Evolutionary conservation across 2,888 invertebrate genomes (phyloP).

Genomic region (Diarsia mendica): DNA sequence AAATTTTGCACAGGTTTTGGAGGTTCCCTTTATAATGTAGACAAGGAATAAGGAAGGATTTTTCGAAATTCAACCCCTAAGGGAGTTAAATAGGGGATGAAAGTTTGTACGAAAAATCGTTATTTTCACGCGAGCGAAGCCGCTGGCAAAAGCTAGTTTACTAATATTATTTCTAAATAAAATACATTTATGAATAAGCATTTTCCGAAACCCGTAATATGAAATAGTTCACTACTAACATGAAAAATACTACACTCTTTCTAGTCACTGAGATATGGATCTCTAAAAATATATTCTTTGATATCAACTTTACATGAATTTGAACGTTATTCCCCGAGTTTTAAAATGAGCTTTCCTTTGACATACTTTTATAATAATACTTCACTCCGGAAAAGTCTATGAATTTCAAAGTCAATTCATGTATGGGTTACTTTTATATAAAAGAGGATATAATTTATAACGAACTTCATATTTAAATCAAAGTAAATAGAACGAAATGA

Average conservation of each 20-base stretch:
- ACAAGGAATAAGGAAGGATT: too few relatives aligned
- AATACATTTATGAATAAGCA: background rate
- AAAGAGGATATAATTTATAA: conserved; percentile 25
- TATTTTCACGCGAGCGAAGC: too few relatives aligned
- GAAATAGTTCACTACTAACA: background rate
- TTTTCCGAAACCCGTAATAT: background rate
- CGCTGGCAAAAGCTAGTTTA: too few relatives aligned
- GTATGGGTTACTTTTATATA: conserved; percentile 39
- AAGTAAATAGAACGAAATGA: too few relatives aligned
- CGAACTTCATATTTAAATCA: conserved; percentile 28
- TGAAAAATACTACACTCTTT: background rate
- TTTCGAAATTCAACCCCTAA: too few relatives aligned
- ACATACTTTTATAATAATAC: conserved; percentile 68
- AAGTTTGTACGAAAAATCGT: too few relatives aligned
- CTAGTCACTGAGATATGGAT: conserved; percentile 31
- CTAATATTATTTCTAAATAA: background rate
- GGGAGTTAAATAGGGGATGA: too few relatives aligned
- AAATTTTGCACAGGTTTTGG: too few relatives aligned
- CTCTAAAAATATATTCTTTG: conserved; percentile 53
- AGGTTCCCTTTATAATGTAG: too few relatives aligned
- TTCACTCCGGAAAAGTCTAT: conserved; percentile 53
- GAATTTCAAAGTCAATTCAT: conserved; percentile 62
- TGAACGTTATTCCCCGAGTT: conserved; percentile 29
- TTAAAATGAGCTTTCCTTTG: conserved; percentile 35
- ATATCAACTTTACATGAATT: conserved; percentile 35